Conservation (phyloP, 2,888 invertebrate genomes). For the Gymnocheta viridis region DNA sequence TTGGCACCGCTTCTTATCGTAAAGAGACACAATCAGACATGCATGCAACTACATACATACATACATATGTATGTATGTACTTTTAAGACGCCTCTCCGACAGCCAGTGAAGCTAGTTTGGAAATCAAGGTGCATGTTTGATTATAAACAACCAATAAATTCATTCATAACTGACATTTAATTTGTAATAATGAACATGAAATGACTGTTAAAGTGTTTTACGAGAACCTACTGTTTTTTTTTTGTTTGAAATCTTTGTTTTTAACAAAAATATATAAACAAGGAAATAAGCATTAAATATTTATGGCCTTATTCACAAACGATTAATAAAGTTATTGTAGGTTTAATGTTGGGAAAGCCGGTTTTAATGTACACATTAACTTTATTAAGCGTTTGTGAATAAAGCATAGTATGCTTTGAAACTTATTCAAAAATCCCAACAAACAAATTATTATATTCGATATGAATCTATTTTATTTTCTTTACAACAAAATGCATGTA, state of each 20-base stretch:
- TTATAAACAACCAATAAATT: conserved; percentile 65
- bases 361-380: too few relatives aligned
- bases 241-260: neutral
- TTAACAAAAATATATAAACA: neutral
- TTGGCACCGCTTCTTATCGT: conserved; percentile 19
- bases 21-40: neutral
- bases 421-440: too few relatives aligned
- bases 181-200: conserved; percentile 63
- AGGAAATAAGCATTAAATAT: neutral
- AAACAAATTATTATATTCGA: too few relatives aligned
- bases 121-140: conserved; percentile 60
- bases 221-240: neutral
- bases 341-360: too few relatives aligned
- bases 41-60: neutral
- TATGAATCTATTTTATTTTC: too few relatives aligned
- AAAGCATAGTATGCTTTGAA: too few relatives aligned
- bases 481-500: too few relatives aligned
- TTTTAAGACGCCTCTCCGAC: neutral
- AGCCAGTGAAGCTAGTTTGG: neutral
- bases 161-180: conserved; percentile 64
- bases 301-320: too few relatives aligned
- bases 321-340: too few relatives aligned
- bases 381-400: too few relatives aligned
- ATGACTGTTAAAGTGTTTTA: conserved; percentile 38
- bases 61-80: neutral